Conservation (phyloP, 2,888 invertebrate species). For the Listrodromus nycthemerus region DNA sequence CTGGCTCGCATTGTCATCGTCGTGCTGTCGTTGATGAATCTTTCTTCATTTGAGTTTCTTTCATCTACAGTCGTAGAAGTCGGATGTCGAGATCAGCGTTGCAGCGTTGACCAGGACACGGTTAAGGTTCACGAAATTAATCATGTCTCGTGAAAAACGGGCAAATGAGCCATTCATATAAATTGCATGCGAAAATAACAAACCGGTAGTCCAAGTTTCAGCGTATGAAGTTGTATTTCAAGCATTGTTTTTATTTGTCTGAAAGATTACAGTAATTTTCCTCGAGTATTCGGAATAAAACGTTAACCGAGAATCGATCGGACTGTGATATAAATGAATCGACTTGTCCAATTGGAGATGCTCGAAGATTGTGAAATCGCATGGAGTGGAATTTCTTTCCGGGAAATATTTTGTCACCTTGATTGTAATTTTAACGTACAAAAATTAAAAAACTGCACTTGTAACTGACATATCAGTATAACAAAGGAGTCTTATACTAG, state of each 20-base stretch:
- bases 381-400: no score
- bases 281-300: no score
- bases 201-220: neutral
- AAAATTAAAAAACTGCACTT: no score
- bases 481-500: no score
- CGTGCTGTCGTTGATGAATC: slow-evolving; percentile 28
- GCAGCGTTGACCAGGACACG: slow-evolving; percentile 43
- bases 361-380: no score
- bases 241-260: no score
- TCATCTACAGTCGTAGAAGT: slow-evolving; percentile 17
- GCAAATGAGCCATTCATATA: neutral
- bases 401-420: no score
- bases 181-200: neutral
- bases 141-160: neutral
- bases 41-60: slow-evolving; percentile 31
- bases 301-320: neutral
- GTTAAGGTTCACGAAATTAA: slow-evolving; percentile 53
- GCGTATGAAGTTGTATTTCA: neutral
- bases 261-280: no score
- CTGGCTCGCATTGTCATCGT: neutral
- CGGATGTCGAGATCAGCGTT: slow-evolving; percentile 38
- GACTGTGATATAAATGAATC: neutral
- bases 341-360: no score
- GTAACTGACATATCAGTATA: no score
- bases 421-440: no score